Evolutionary conservation across 2,113 vertebrate species (phyloP), one percentile per base, ranked within the genome.

Genomic region (Haemorhous mexicanus): DNA sequence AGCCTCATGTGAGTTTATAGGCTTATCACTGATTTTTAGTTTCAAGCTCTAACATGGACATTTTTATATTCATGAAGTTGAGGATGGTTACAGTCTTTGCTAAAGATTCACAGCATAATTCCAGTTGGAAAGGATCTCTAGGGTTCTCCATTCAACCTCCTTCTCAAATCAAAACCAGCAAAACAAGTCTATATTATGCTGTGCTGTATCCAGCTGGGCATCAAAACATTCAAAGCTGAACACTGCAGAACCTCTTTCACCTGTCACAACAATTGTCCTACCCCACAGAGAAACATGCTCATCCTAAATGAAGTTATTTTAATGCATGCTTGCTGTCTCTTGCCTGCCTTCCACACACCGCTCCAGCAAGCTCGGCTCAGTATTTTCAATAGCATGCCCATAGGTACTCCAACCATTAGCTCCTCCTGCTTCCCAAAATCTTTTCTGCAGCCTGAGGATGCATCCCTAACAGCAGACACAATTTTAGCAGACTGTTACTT

Each of bases 211-310:
- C 56, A 91, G n/a, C 2, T 46, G 13, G 8, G 23, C 26, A 81
- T 37, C 23, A 67, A 81, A 81, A 46, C 14, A 63, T 46, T 19
- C 27, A 87, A 67, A 27, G 17, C 30, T 22, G 4, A 52, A 91
- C 4, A 9, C 28, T 22, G 7, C 9, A 69, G 7, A 75, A 72
- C 19, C 35, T 64, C 63, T 35, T 74, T 41, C 35, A 39, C 21
- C 11, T 68, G 21, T 55, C 30, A 30, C 73, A 84, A 1, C 11
- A 27, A 69, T 1, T 33, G 23, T 39, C 16, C 13, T 20, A 35
- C 43, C 75, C 30, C 53, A 43, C 0, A 10, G 27, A 50, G 10
- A 78, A 84, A 67, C 2, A 39, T 0, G 0, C 53, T 53, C 4
- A 39, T 76, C 62, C 24, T 37, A 74, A 53, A 66, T 11, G 6